Base-by-base conservation (phyloP, 2,797 vertebrate species). In the Sebastes hubbsi region DNA sequence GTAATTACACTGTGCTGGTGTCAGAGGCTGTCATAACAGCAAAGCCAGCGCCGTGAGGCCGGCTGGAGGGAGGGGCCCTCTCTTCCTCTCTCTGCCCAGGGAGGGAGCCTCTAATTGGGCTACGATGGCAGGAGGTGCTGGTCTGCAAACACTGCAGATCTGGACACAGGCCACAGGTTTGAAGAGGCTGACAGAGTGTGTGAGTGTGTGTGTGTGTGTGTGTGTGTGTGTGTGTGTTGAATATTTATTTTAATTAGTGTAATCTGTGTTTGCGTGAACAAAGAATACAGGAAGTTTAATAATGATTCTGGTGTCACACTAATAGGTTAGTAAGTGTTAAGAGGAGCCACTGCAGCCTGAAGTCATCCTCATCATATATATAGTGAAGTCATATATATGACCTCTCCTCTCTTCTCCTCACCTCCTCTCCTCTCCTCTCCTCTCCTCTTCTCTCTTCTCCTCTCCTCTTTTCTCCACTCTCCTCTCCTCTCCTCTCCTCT, bases 41-140 rank as follows among this genome's bases (percentile, higher is more conserved):
- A 78, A 60, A 81, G 83, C 72, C 78, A 87, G 85, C 22, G 42
- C 81, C 81, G 68, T 42, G 78, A 87, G 77, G 74, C 68, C 70
- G 62, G 32, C 16, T 36, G 72, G 64, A 70, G 63, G 83, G 83
- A 78, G 87, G 81, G 83, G 46, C 9, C 20, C 70, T 69, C 64
- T 74, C 58, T 55, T n/a, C 82, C 70, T 38, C 80, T 71, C 63
- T 59, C 68, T 83, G 86, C 89, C 77, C 66, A 72, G 84, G 81
- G 73, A 89, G 85, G 82, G 75, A 86, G 86, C 85, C 79, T 88
- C 88, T 94, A 94, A 94, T 93, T 94, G 92, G 93, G 88, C 78
- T 85, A 83, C 87, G 83, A 89, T 89, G 85, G 90, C 89, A 89
- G 81, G 85, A 91, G 89, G 87, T 74, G 72, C 82, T 84, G 88